Base-by-base conservation (phyloP, 2,888 invertebrate species). In the Heterodera filipjevi region DNA sequence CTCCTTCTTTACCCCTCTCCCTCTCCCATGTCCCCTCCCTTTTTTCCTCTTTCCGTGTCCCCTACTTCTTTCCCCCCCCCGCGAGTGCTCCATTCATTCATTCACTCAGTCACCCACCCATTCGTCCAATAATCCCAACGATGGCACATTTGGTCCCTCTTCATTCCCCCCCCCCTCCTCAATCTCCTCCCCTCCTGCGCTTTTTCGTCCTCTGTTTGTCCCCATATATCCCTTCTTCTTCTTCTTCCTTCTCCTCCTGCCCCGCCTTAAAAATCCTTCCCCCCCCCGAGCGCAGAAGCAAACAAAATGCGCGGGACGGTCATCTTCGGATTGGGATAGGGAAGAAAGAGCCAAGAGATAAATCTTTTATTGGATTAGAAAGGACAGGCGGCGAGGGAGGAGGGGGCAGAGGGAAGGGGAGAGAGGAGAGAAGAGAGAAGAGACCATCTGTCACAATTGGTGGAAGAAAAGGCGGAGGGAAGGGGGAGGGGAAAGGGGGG, bases 221-320 rank as follows among this genome's bases (percentile, higher is more conserved):
- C 59, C 59, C 59, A 59, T 27, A 3, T 22, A 59, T n/a, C 59
- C 59, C n/a, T 59, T 27, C 59, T n/a, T n/a, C n/a, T n/a, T n/a
- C n/a, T n/a, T n/a, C n/a, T n/a, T n/a, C n/a, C n/a, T n/a, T n/a
- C n/a, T n/a, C n/a, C n/a, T n/a, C n/a, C n/a, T n/a, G n/a, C n/a
- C n/a, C n/a, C n/a, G n/a, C n/a, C n/a, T n/a, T n/a, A n/a, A 59
- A 59, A 59, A 22, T 27, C 59, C 39, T 6, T 59, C 27, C 59
- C n/a, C 27, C 27, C 59, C 22, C 59, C n/a, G n/a, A 59, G 27
- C 59, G 22, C 59, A 59, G 59, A 59, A 59, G n/a, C 59, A 59
- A 59, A 59, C 59, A 59, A 59, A 59, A 59, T 59, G 59, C 59
- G 59, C 59, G 59, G 59, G 59, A 59, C 59, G 59, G 59, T 59